Percentiles rank a stretch among this genome's conserved stretches.
Conservation (phyloP, 2,113 vertebrate genomes). For the Ammodytes dubius region DNA sequence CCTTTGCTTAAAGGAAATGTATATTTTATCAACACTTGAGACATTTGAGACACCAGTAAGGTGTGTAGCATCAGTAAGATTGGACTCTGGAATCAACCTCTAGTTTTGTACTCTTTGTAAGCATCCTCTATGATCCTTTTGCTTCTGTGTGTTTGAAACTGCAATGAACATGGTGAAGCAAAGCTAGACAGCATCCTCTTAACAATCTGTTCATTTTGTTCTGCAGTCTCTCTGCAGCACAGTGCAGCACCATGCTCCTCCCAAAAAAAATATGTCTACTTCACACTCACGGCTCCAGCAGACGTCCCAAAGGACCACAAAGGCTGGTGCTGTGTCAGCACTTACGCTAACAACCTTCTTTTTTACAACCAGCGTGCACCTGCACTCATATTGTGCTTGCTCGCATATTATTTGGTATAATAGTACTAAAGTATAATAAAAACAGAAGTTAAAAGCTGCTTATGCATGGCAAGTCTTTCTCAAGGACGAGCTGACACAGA, state of each 20-base stretch:
- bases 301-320: conserved; percentile 5
- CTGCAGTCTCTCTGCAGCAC: conserved; percentile 66
- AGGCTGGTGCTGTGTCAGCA: conserved; percentile 50
- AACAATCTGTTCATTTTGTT: not conserved
- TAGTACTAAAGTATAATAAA: not conserved
- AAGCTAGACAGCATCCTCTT: not conserved
- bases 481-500: conserved; percentile 31
- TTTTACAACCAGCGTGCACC: not conserved
- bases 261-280: conserved; percentile 42
- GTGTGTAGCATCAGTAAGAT: conserved; percentile 27
- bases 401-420: not conserved
- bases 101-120: not conserved
- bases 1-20: not conserved
- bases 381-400: no score
- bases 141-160: not conserved
- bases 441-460: not conserved
- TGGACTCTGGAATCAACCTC: conserved; percentile 21
- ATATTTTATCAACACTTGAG: not conserved
- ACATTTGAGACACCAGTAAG: conserved; percentile 2
- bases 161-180: not conserved
- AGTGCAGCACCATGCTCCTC: conserved; percentile 46
- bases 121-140: not conserved
- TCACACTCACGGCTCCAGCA: conserved; percentile 2
- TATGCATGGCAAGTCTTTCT: not conserved
- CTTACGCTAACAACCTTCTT: conserved; percentile 24